Evolutionary conservation across 2,888 invertebrate genomes (phyloP), one percentile per base, ranked within the genome.

Genomic region (Tetragnatha montana): DNA sequence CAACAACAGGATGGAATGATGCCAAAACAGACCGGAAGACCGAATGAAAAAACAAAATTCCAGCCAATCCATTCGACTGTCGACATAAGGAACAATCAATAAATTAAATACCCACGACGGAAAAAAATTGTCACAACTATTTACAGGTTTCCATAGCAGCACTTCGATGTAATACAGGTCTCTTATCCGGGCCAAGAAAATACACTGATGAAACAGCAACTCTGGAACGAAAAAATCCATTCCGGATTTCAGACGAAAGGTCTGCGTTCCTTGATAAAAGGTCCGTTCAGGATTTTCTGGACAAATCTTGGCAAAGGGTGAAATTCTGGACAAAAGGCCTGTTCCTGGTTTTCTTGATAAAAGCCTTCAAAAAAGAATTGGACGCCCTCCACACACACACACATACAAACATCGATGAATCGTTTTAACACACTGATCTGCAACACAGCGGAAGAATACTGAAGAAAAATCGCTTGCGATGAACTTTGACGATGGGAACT

Each of bases 11-110:
- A 83, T 88, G 83, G 73, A 74, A 78, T 78, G 68, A 73, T 51
- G 49, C 81, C 21, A 85, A 81, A 74, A 73, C 76, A 69, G 78
- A 74, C 80, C 85, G 89, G 85, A 12, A 60, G 60, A 60, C 6
- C 12, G 14, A 60, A 1, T 60, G 1, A 14, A 12, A 6, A 60
- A 60, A 12, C 8, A 51, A 51, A 14, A 12, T 60, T 60, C 60
- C 14, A 8, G 6, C 8, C 8, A 60, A 0, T 60, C 60, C 60
- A 60, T 6, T 60, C 19, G 22, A 17, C 81, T 70, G 19, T 81
- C 87, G n/a, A 81, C 21, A n/a, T n/a, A 82, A 85, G 81, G 85
- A 89, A 89, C 89, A 89, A 89, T 76, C 69, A 89, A 89, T 89
- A 89, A 89, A 89, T 89, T 78, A 89, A 86, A 81, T 49, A 69